Base-by-base conservation (phyloP, 2,888 invertebrate species). In the Athetis lepigone region DNA sequence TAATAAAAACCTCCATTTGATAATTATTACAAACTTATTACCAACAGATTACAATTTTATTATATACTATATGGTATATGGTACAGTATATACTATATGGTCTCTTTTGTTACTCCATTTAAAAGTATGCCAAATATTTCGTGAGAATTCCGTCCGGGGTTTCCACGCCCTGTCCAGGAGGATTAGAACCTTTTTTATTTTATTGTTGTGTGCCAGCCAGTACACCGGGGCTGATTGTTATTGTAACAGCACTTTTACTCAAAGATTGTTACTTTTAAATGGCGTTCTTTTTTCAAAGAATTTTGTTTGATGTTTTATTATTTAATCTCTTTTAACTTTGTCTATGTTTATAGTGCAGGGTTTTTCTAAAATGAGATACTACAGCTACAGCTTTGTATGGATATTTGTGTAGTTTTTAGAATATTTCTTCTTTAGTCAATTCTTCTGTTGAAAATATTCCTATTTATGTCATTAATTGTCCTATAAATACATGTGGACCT, bases 111-210 rank as follows among this genome's bases (percentile, higher is more conserved):
- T 66, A 75, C 52, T 54, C 33, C 43, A 61, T 56, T 60, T 57
- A 67, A 61, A 60, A 60, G 51, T 59, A 70, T 69, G 77, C 76
- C 56, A 72, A 80, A 84, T 73, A 75, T 81, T 77, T 75, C 78
- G 75, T 84, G 85, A 73, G 84, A 83, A 80, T 75, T 78, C 70
- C 58, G 74, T 70, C 47, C 54, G 69, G 70, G 74, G 47, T 40
- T 52, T 54, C 47, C 56, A 64, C 27, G 21, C 21, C 13, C 19
- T n/a, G 23, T 25, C 78, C 78, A 70, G 74, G 79, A 80, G 78
- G 49, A 42, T 67, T 51, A 27, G 18, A 59, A 46, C 50, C 11
- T 39, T 69, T 68, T 63, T 61, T 54, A n/a, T 65, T 62, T 56
- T 60, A 52, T 69, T 55, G 13, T 56, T 46, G 2, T 39, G 23